Conservation (phyloP, 1,140 invertebrate species). For the Cheumatopsyche charites region DNA sequence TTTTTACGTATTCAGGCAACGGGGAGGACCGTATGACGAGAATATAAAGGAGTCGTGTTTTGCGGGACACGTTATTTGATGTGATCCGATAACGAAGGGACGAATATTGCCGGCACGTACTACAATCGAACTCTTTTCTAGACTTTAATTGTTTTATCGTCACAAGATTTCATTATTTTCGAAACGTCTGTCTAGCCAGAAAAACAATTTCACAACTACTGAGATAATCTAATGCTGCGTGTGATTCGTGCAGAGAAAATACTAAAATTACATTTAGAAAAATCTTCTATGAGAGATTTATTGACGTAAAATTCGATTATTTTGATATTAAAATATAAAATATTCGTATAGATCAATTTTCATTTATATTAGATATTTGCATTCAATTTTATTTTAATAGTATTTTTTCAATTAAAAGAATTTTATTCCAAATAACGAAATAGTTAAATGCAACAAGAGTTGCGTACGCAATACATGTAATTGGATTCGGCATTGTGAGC, state of each 20-base stretch:
- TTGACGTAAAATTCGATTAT: no score
- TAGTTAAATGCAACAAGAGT: background rate
- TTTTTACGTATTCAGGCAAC: background rate
- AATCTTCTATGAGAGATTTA: no score
- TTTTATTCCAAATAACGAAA: background rate
- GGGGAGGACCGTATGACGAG: background rate
- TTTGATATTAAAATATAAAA: background rate
- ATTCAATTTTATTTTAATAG: background rate
- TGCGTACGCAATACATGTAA: background rate
- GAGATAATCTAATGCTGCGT: no score
- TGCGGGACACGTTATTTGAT: conserved; percentile 5
- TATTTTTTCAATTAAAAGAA: background rate
- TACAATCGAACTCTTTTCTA: conserved; percentile 1
- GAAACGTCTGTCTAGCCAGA: no score
- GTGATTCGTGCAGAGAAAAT: no score
- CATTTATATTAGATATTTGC: background rate
- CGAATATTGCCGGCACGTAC: conserved; percentile 23
- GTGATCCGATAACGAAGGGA: conserved; percentile 22
- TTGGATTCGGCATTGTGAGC: conserved; percentile 31
- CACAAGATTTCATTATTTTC: background rate
- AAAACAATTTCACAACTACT: background rate
- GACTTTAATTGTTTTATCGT: conserved; percentile 27
- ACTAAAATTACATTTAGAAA: no score
- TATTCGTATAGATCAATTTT: background rate
- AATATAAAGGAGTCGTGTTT: conserved; percentile 18